These are phyloP conservation scores for Nematolebias whitei DNA, from an alignment of 2,113 vertebrate species.

Conservation along the genomic window DNA sequence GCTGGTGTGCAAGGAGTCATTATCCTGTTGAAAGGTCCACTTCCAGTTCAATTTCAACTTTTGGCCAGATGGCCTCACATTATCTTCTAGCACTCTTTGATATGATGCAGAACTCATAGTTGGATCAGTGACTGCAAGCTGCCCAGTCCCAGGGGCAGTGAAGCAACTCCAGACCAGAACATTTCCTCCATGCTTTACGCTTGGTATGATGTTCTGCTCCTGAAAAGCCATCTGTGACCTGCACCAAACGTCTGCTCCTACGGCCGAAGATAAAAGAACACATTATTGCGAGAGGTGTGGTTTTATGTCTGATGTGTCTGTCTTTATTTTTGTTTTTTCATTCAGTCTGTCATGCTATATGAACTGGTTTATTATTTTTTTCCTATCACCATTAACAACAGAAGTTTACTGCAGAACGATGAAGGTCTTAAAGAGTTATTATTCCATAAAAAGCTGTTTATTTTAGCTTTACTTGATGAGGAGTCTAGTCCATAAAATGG, in stretches of 20 bases:
- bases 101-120: slow-evolving; percentile 22
- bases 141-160: neutral
- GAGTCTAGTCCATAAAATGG: neutral
- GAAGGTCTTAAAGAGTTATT: neutral
- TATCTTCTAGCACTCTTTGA: slow-evolving; percentile 18
- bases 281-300: neutral
- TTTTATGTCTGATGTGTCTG: neutral
- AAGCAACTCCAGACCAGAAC: slow-evolving; percentile 3
- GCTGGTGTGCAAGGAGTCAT: neutral
- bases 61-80: slow-evolving; percentile 7
- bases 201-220: slow-evolving; percentile 8
- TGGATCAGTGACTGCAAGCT: slow-evolving; percentile 26
- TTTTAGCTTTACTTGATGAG: neutral
- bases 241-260: neutral
- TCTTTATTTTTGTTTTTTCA: neutral
- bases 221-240: slow-evolving; percentile 8
- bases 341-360: neutral
- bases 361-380: neutral
- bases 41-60: slow-evolving; percentile 9
- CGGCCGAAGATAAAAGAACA: neutral
- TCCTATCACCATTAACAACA: neutral
- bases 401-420: slow-evolving; percentile 8
- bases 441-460: neutral
- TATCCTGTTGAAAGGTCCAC: slow-evolving; percentile 10
- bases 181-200: slow-evolving; percentile 7